phyloP scores from a whole-genome alignment of 2,113 vertebrate species.

The Atractosteus spatula region DNA sequence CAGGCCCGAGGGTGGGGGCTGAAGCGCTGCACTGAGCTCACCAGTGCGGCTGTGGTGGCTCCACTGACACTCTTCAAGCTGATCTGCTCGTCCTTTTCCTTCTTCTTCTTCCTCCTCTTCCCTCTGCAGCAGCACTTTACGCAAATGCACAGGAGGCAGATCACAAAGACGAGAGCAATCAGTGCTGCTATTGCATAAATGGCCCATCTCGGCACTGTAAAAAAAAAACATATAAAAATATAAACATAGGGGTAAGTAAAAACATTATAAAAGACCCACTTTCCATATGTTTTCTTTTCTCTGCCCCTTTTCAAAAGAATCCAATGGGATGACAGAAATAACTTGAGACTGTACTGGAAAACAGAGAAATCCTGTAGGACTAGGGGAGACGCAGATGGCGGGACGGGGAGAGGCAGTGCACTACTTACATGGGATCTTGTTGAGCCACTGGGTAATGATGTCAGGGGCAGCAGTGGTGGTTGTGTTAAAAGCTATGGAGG shows the following conservation, averaged over 20 bases:
- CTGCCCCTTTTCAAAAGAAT: neutral
- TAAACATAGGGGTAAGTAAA: neutral
- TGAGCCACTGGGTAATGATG: conserved; percentile 49
- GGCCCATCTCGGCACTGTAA: conserved; percentile 77
- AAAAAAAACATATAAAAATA: neutral
- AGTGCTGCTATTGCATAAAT: conserved; percentile 48
- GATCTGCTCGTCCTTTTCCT: conserved; percentile 55
- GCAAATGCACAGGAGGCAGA: conserved; percentile 69
- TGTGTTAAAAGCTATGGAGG: conserved; percentile 11
- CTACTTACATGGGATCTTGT: conserved; percentile 73
- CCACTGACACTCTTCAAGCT: conserved; percentile 39
- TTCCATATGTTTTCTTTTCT: too few relatives aligned
- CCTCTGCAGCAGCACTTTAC: conserved; percentile 66
- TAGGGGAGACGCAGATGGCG: neutral
- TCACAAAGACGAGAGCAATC: conserved; percentile 51
- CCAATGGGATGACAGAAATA: neutral
- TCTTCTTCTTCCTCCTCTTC: conserved; percentile 61
- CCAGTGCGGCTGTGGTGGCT: conserved; percentile 57
- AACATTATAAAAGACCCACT: neutral
- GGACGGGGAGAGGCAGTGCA: neutral
- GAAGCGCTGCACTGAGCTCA: conserved; percentile 35
- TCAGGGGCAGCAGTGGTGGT: neutral
- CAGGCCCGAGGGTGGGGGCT: too few relatives aligned
- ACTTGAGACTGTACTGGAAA: neutral
- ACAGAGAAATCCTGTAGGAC: neutral